These are phyloP conservation scores for Pseudolycoriella hygida DNA, from an alignment of 2,888 invertebrate genomes.

Conservation along the genomic window DNA sequence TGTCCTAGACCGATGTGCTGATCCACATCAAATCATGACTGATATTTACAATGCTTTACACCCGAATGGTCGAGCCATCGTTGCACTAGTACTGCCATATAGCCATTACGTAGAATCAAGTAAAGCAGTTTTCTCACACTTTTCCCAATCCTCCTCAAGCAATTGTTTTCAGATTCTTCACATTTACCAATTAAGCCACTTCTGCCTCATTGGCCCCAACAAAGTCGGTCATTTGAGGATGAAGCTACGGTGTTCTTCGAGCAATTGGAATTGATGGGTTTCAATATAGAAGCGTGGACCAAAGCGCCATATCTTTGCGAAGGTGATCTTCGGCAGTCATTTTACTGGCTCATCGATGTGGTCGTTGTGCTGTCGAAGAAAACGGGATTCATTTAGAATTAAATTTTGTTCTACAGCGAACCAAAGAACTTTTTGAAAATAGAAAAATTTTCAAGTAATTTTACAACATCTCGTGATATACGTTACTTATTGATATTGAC, in stretches of 20 bases:
- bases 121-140: too few species aligned
- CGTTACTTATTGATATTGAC: too few species aligned
- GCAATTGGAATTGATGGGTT: conserved; percentile 39
- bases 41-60: conserved; percentile 54
- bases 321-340: conserved; percentile 80
- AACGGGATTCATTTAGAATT: neutral
- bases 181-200: conserved; percentile 34
- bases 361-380: conserved; percentile 57
- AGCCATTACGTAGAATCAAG: conserved; percentile 86
- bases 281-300: conserved; percentile 67
- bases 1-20: conserved; percentile 81
- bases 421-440: neutral
- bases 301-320: conserved; percentile 92
- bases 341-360: conserved; percentile 82
- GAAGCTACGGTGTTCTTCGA: conserved; percentile 58
- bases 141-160: neutral
- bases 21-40: conserved; percentile 58
- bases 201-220: conserved; percentile 37
- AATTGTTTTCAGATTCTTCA: conserved; percentile 32
- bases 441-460: too few species aligned
- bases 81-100: conserved; percentile 90
- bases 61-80: conserved; percentile 54
- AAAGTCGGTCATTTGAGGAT: conserved; percentile 52
- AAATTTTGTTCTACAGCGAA: neutral
- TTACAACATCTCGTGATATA: too few species aligned